Evolutionary conservation across 2,797 vertebrate species (phyloP).

Genomic region (Coregonus sp.): DNA sequence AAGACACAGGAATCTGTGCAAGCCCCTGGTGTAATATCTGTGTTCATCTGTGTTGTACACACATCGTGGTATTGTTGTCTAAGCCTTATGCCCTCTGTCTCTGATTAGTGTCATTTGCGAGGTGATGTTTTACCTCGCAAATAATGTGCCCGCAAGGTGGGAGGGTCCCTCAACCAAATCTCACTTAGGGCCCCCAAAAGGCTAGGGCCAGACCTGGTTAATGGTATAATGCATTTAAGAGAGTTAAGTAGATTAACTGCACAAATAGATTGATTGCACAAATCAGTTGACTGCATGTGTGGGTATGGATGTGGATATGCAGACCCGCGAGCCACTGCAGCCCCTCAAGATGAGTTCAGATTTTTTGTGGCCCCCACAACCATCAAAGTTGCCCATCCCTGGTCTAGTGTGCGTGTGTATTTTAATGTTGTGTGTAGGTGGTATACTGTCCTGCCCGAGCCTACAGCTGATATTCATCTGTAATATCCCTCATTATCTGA

Average conservation of each 20-base stretch:
- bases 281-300: too few species aligned
- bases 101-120: slow-evolving; percentile 29
- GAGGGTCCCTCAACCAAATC: too few species aligned
- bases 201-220: too few species aligned
- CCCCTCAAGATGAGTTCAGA: too few species aligned
- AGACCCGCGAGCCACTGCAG: too few species aligned
- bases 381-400: too few species aligned
- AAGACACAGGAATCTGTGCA: slow-evolving; percentile 16
- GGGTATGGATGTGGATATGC: too few species aligned
- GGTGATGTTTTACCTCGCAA: slow-evolving; percentile 28
- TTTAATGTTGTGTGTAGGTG: neutral
- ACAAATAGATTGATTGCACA: too few species aligned
- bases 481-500: neutral
- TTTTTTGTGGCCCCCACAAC: neutral
- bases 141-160: too few species aligned
- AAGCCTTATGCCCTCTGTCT: slow-evolving; percentile 13
- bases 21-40: slow-evolving; percentile 21
- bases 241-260: too few species aligned
- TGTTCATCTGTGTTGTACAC: slow-evolving; percentile 29
- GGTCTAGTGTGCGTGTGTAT: neutral
- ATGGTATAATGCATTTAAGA: too few species aligned
- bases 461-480: neutral
- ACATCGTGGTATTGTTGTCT: slow-evolving; percentile 18
- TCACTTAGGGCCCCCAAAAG: too few species aligned
- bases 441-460: neutral